Evolutionary conservation across 2,888 invertebrate genomes (phyloP), one percentile per base, ranked within the genome.

Genomic region (Ypsolopha scabrella): DNA sequence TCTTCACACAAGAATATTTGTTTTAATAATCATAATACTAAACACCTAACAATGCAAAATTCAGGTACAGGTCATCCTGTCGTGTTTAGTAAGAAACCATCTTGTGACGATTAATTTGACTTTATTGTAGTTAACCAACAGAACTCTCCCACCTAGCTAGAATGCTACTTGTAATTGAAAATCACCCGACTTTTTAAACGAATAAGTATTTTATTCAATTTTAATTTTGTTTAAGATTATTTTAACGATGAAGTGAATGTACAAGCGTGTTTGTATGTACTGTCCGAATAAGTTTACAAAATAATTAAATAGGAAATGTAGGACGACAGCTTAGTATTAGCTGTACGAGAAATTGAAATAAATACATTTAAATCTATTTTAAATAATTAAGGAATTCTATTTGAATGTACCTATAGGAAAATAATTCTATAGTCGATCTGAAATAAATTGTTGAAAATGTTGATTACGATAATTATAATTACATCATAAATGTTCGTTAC

Each of bases 261-360:
- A 34, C 41, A 38, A 4, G n/a, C 9, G 49, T 54, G 53, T 53
- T 52, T 55, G 43, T 43, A 24, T 55, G 48, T 53, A 48, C 53
- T 47, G 48, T 53, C 51, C 9, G 45, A 34, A 49, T 43, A 41
- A 50, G 43, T 13, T 51, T 39, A 52, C 36, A 43, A 33, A 47
- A 52, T 52, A 43, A 49, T 53, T 51, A 48, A 52, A 54, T 57
- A 55, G 52, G 54, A 53, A 55, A 55, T 57, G 47, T 57, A 55
- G 57, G 53, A 52, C 45, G 24, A 4, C 24, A 24, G 24, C 24
- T 24, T 24, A 24, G 24, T 24, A 3, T 24, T 24, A 24, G 24
- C 24, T n/a, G 24, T 24, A 24, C 24, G 24, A 24, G 24, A 24
- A 24, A 24, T 24, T 24, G 2, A 3, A 24, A 24, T 24, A 24